Conservation (phyloP, 2,888 invertebrate genomes). For the Gymnosoma rotundatum region DNA sequence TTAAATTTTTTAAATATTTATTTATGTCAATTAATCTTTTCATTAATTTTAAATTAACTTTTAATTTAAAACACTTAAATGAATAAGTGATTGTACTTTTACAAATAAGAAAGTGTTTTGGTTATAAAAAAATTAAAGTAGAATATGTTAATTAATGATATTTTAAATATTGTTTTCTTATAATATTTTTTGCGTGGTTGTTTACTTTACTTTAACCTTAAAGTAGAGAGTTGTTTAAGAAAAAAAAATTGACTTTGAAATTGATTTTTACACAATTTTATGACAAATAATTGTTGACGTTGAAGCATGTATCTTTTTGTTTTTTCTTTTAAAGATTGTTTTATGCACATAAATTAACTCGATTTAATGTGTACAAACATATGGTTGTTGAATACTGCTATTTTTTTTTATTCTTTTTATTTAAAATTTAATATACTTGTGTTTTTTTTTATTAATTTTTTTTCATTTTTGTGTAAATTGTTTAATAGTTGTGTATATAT, state of each 20-base stretch:
- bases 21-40: not conserved
- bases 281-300: conserved; percentile 57
- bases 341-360: conserved; percentile 12
- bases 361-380: conserved; percentile 28
- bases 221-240: conserved; percentile 42
- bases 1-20: conserved; percentile 10
- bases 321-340: conserved; percentile 4
- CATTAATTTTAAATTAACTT: not conserved
- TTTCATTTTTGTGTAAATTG: not conserved
- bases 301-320: not conserved
- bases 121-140: conserved; percentile 1
- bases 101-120: conserved; percentile 15
- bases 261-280: conserved; percentile 58
- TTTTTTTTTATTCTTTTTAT: not conserved
- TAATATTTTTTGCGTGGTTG: conserved; percentile 55
- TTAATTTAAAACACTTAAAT: conserved; percentile 19
- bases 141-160: conserved; percentile 52
- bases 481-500: conserved; percentile 32
- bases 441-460: not conserved
- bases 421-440: conserved; percentile 3
- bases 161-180: conserved; percentile 15
- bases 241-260: conserved; percentile 65
- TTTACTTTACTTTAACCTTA: conserved; percentile 61
- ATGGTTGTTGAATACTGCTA: conserved; percentile 14
- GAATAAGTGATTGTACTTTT: not conserved